Conservation (phyloP, 2,113 vertebrate genomes). For the Apeltes quadracus region DNA sequence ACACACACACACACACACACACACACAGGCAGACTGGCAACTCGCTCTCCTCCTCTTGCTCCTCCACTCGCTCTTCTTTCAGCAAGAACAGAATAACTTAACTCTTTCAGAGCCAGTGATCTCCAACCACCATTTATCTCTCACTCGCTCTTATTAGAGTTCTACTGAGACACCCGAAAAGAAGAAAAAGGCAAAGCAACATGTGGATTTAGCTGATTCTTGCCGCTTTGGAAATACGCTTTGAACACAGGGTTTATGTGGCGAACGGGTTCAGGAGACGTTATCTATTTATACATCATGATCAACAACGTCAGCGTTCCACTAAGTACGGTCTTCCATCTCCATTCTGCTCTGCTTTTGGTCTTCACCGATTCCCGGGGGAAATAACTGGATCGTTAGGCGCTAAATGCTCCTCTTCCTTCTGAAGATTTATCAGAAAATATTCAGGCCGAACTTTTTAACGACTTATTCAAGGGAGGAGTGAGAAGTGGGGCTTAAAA, state of each 20-base stretch:
- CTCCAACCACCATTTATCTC: neutral
- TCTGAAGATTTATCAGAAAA: neutral
- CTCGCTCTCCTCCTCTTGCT: conserved; percentile 22
- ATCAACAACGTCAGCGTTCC: neutral
- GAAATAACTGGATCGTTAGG: neutral
- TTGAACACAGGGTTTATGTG: neutral
- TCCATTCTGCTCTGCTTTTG: neutral
- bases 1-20: neutral
- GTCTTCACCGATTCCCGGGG: neutral
- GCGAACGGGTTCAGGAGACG: neutral
- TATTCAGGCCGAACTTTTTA: neutral
- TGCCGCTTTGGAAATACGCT: conserved; percentile 18
- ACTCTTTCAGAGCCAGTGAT: conserved; percentile 58
- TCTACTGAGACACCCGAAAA: neutral
- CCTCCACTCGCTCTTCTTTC: conserved; percentile 42
- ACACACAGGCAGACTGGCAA: conserved; percentile 58
- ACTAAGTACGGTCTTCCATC: neutral
- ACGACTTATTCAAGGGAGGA: neutral
- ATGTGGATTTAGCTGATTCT: neutral
- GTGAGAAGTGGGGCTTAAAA: neutral
- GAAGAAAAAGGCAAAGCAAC: neutral
- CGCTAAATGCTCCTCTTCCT: neutral
- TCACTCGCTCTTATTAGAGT: neutral
- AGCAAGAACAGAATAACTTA: conserved; percentile 61
- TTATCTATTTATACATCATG: neutral